A percentile compares a stretch with the other conserved stretches of the same genome.
Conservation (phyloP, 2,113 vertebrate species). For the Siniperca chuatsi region DNA sequence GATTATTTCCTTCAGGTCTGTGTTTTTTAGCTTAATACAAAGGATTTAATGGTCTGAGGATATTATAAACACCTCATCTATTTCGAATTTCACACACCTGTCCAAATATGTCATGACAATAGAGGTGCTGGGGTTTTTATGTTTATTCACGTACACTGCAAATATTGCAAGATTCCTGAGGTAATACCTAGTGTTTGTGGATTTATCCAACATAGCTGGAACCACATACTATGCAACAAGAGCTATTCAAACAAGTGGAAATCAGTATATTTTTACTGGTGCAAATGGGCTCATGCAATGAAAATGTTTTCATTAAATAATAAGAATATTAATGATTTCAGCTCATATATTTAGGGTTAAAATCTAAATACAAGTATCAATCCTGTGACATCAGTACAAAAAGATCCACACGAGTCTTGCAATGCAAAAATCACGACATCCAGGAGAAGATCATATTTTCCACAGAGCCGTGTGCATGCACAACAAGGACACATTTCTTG, state of each 20-base stretch:
- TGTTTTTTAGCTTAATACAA: constrained; percentile 21
- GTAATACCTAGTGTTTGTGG: constrained; percentile 50
- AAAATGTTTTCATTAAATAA: neutral
- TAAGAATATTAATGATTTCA: neutral
- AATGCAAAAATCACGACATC: neutral
- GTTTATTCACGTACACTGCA: constrained; percentile 59
- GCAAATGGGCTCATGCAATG: too few species aligned
- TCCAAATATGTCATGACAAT: constrained; percentile 51
- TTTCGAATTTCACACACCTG: constrained; percentile 67
- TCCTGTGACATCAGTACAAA: neutral
- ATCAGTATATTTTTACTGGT: neutral
- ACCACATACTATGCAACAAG: neutral
- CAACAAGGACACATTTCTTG: constrained; percentile 28
- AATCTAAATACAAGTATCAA: neutral
- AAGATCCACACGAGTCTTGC: neutral
- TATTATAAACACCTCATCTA: constrained; percentile 53
- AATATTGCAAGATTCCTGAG: constrained; percentile 63
- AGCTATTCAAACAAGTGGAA: constrained; percentile 23
- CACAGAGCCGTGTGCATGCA: constrained; percentile 18
- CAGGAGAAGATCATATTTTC: constrained; percentile 42
- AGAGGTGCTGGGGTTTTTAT: constrained; percentile 10
- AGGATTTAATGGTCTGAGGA: constrained; percentile 46
- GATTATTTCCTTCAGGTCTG: constrained; percentile 28
- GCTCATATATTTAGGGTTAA: neutral
- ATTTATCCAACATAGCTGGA: constrained; percentile 31